These are phyloP conservation scores for Potamilus streckersoni DNA, from an alignment of 1,140 invertebrate genomes.

Conservation along the genomic window DNA sequence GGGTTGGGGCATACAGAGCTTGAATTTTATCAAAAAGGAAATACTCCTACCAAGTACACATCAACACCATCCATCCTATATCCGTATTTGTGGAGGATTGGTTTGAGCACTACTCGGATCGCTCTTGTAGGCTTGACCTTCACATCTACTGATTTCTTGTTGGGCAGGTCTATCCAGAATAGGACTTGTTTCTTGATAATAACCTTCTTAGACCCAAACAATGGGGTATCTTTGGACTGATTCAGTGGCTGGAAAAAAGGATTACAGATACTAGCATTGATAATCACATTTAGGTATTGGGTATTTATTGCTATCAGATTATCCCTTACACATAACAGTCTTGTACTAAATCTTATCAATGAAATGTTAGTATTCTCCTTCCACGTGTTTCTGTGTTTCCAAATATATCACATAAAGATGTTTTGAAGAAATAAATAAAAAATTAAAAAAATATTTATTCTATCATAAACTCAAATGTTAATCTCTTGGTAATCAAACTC, in stretches of 20 bases:
- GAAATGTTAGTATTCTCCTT: no score
- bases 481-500: no score
- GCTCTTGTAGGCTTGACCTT: constrained; percentile 86
- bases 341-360: no score
- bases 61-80: constrained; percentile 76
- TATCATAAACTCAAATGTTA: no score
- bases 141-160: constrained; percentile 85
- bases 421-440: no score
- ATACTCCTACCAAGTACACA: constrained; percentile 65
- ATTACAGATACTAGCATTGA: not conserved
- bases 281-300: no score
- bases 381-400: no score
- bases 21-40: not conserved
- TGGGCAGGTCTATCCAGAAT: constrained; percentile 86
- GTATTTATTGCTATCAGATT: no score
- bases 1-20: not conserved
- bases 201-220: constrained; percentile 83
- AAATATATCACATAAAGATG: no score
- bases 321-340: no score
- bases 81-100: constrained; percentile 87
- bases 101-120: constrained; percentile 85
- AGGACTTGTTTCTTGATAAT: constrained; percentile 85
- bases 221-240: constrained; percentile 76
- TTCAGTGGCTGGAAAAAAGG: constrained; percentile 74
- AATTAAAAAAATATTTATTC: no score